These are phyloP conservation scores for Tympanoctomys barrerae DNA, from an alignment of 2,797 vertebrate species.

Conservation along the genomic window DNA sequence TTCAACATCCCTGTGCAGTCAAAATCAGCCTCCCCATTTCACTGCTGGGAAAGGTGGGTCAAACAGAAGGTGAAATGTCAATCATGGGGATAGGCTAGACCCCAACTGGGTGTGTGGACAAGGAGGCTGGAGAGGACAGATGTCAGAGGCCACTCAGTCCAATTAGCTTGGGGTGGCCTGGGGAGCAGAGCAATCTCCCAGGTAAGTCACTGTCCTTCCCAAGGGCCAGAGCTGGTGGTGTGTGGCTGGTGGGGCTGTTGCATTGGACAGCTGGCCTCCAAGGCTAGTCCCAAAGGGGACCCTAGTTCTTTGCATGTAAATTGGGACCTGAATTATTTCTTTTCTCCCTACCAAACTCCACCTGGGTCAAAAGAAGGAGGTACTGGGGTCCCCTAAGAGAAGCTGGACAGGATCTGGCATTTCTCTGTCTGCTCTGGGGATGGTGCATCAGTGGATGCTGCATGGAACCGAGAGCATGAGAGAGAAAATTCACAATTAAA, in stretches of 20 bases:
- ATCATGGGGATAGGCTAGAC: neutral
- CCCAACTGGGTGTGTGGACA: neutral
- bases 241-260: neutral
- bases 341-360: neutral
- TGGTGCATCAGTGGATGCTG: conserved; percentile 14
- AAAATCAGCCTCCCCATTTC: neutral
- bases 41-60: neutral
- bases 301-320: conserved; percentile 4
- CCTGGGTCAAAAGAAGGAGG: neutral
- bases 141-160: neutral
- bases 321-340: neutral
- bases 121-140: neutral
- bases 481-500: conserved; percentile 73
- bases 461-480: conserved; percentile 30
- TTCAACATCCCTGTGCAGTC: neutral
- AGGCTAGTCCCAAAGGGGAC: neutral
- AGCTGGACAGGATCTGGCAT: conserved; percentile 25
- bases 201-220: neutral
- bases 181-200: neutral
- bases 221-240: neutral
- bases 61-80: neutral
- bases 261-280: neutral
- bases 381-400: neutral
- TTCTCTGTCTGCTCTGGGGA: conserved; percentile 22
- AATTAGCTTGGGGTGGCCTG: neutral